Percentiles rank a stretch among this genome's conserved stretches.
Conservation (phyloP, 92 coral and sea anemone genomes). For the Zoanthus gigantus region DNA sequence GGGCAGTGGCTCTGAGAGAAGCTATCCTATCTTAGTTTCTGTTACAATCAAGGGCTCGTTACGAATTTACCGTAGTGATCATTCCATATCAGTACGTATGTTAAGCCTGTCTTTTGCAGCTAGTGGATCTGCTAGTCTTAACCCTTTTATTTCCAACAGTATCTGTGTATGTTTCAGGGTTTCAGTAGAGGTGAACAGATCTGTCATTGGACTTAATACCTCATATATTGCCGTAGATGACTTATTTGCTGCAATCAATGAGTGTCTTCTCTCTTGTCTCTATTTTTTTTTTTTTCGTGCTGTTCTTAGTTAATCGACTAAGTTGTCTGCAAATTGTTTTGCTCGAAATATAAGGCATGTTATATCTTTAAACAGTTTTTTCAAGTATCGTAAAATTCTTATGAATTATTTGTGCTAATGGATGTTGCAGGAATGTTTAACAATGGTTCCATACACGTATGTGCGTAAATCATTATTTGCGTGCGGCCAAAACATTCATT, state of each 20-base stretch:
- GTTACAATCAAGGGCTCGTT: conserved; percentile 22
- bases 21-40: conserved; percentile 57
- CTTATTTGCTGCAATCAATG: conserved; percentile 10
- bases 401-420: conserved; percentile 49
- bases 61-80: conserved; percentile 34
- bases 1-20: conserved; percentile 30
- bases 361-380: conserved; percentile 54
- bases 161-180: background rate
- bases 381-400: conserved; percentile 60
- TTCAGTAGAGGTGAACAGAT: conserved; percentile 41
- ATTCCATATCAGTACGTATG: conserved; percentile 47
- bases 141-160: conserved; percentile 18
- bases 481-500: conserved; percentile 72
- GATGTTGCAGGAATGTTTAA: conserved; percentile 60
- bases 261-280: conserved; percentile 55
- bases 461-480: conserved; percentile 66
- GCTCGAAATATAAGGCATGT: conserved; percentile 30
- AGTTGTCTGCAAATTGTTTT: conserved; percentile 52
- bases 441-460: conserved; percentile 67
- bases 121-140: conserved; percentile 29
- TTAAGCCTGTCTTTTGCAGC: background rate
- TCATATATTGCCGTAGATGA: conserved; percentile 46
- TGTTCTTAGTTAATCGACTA: conserved; percentile 53
- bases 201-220: conserved; percentile 42
- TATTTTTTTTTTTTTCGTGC: conserved; percentile 53